phyloP scores from a whole-genome alignment of 2,113 vertebrate genomes.

The Callipepla californica region DNA sequence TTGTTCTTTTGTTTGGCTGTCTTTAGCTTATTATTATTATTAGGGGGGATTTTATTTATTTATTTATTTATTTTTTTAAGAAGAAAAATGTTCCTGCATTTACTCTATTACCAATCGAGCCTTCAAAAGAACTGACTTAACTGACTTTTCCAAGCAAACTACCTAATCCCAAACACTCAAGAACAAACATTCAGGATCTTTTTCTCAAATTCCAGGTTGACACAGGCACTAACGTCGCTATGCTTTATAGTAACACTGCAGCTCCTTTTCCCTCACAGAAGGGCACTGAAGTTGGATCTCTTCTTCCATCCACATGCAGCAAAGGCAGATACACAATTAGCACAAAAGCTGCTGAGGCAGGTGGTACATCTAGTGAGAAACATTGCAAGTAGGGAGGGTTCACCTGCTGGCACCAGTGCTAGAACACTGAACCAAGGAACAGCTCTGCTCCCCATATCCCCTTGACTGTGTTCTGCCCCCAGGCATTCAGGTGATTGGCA shows the following conservation, averaged over 20 bases:
- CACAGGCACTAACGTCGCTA: neutral
- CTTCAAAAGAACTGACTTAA: neutral
- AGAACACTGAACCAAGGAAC: fast-evolving
- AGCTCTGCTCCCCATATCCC: fast-evolving
- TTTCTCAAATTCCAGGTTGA: fast-evolving
- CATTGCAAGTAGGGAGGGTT: neutral
- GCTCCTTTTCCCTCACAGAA: neutral
- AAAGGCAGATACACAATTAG: neutral
- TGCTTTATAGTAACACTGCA: neutral
- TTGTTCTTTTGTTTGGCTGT: neutral
- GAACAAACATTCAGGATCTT: fast-evolving
- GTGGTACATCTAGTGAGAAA: neutral
- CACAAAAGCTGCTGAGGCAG: neutral
- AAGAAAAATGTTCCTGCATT: neutral
- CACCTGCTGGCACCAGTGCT: neutral
- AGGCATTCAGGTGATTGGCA: neutral
- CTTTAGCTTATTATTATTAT: neutral
- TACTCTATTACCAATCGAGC: neutral
- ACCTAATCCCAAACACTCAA: neutral
- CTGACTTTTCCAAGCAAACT: neutral
- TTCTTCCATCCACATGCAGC: neutral
- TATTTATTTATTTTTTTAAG: neutral
- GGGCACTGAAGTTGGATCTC: neutral
- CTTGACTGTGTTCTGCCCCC: neutral
- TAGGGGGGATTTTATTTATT: neutral